Evolutionary conservation across 2,888 invertebrate species (phyloP), one percentile per base, ranked within the genome.

Genomic region (Sarcophaga variegata): DNA sequence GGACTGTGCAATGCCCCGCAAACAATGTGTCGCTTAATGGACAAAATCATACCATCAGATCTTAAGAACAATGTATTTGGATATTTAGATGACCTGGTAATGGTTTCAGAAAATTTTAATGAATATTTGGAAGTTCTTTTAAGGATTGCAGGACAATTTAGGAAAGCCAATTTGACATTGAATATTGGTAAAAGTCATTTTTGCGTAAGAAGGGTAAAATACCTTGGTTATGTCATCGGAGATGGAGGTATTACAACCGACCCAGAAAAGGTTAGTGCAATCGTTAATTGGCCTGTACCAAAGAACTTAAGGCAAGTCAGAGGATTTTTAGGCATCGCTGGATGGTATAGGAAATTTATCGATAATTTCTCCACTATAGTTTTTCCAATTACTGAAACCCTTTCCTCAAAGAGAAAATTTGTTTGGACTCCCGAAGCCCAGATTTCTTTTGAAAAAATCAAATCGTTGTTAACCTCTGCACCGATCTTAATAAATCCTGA

Each of bases 11-110:
- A 85, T 17, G 87, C 84, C 0, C 71, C 88, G 3, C 79, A 78
- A 45, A 84, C 86, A n/a, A 74, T 88, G 76, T 79, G 85, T 11
- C 47, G 83, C 12, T 45, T 82, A 25, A 88, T 87, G 81, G 85
- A 88, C 47, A n/a, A 60, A 25, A 47, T 88, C 3, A 79, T 85
- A 25, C 87, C 87, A 2, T 20, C 77, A 0, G 74, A 88, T 20
- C 14, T 89, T 3, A 78, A 78, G 0, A 77, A 77, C 12, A 62
- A 71, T 12, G 89, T 88, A 12, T 88, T 88, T 60, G 81, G 71
- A 6, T 85, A 85, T 60, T 49, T 27, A 27, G 27, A 27, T 27
- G 27, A 27, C 27, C 4, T 27, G 5, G 27, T 27, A 27, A 27
- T 27, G 75, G 71, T 81, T 45, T 85, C 87, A 2, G 76, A 88